Conservation (phyloP, 2,797 vertebrate species). For the Karalla daura region DNA sequence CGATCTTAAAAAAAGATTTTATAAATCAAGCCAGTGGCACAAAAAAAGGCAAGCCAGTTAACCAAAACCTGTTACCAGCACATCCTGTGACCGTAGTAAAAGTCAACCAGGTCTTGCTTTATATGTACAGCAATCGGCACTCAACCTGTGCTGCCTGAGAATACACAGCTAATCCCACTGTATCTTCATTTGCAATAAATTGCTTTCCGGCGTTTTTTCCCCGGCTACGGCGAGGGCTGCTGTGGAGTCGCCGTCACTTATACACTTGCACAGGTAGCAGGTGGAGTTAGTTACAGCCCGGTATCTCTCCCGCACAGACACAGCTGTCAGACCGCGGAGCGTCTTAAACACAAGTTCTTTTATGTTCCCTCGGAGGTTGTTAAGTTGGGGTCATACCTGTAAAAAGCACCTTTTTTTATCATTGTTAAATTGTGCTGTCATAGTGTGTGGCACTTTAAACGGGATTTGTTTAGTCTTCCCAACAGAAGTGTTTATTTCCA, state of each 20-base stretch:
- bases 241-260: slow-evolving; percentile 42
- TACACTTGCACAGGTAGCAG: slow-evolving; percentile 36
- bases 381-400: slow-evolving; percentile 57
- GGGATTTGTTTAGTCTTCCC: slow-evolving; percentile 2
- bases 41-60: not conserved
- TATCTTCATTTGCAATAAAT: slow-evolving; percentile 45
- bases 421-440: slow-evolving; percentile 46
- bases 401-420: slow-evolving; percentile 44
- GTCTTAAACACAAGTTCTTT: slow-evolving; percentile 53
- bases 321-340: slow-evolving; percentile 40
- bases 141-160: slow-evolving; percentile 14
- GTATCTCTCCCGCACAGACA: slow-evolving; percentile 63
- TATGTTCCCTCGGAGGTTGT: slow-evolving; percentile 54
- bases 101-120: slow-evolving; percentile 13
- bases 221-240: slow-evolving; percentile 40
- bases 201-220: slow-evolving; percentile 37
- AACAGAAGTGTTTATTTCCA: slow-evolving; percentile 27
- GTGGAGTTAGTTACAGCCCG: slow-evolving; percentile 42
- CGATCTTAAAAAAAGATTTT: too few species aligned
- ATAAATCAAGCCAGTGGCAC: not conserved
- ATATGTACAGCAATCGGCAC: not conserved
- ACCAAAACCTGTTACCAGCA: slow-evolving; percentile 1
- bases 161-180: slow-evolving; percentile 27
- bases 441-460: slow-evolving; percentile 33
- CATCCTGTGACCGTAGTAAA: not conserved